These are phyloP conservation scores for Ruditapes philippinarum DNA, from an alignment of 1,140 invertebrate species.

Conservation along the genomic window DNA sequence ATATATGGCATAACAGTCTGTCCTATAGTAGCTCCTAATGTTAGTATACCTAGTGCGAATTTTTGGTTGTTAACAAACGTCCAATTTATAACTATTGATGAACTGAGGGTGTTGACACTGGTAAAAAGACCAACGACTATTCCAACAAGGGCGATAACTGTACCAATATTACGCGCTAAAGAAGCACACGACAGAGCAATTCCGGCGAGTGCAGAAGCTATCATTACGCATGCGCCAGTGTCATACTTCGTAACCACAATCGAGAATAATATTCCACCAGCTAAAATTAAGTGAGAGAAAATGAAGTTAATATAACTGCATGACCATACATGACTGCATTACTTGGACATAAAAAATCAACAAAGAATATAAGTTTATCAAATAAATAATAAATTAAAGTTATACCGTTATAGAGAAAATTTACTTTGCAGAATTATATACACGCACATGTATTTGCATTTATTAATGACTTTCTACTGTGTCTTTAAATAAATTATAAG, in stretches of 20 bases:
- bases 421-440: no score
- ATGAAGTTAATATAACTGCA: no score
- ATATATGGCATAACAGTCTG: slow-evolving; percentile 7
- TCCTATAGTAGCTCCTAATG: slow-evolving; percentile 7
- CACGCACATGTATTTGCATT: no score
- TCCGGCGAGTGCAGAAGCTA: not conserved
- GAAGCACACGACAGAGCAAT: not conserved
- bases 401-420: not conserved
- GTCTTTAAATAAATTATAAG: no score
- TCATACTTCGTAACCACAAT: not conserved
- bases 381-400: not conserved
- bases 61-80: slow-evolving; percentile 13
- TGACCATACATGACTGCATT: no score
- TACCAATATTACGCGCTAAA: not conserved
- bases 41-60: slow-evolving; percentile 22
- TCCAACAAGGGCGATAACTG: slow-evolving; percentile 30
- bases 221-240: slow-evolving; percentile 23
- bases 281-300: not conserved
- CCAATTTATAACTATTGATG: slow-evolving; percentile 8
- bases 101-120: not conserved
- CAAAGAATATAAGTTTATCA: not conserved
- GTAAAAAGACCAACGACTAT: not conserved
- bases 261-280: slow-evolving; percentile 19
- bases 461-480: no score
- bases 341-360: no score